A percentile compares a stretch with the other conserved stretches of the same genome.
phyloP scores from a whole-genome alignment of 37 sponge, comb jelly and placozoan genomes.

The Cliona cf. orientalis region DNA sequence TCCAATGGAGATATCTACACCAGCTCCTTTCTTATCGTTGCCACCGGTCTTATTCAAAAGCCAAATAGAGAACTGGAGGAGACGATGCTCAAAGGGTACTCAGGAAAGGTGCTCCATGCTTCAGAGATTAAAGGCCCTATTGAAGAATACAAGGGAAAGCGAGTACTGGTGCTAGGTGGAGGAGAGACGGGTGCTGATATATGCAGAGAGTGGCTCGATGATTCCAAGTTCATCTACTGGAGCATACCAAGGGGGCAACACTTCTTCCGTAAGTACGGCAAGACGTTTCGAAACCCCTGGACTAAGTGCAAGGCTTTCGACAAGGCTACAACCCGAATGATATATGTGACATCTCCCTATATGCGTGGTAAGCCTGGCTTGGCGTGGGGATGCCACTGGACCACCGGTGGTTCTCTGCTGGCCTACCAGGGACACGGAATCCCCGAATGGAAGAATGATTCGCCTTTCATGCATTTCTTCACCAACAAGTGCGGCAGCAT shows the following conservation, averaged over 20 bases:
- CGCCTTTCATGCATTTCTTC: slow-evolving; percentile 59
- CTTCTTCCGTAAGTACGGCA: slow-evolving; percentile 81
- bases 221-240: slow-evolving; percentile 79
- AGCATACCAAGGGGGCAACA: slow-evolving; percentile 88
- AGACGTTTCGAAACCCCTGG: slow-evolving; percentile 72
- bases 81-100: slow-evolving; percentile 43
- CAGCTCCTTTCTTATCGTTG: slow-evolving; percentile 63
- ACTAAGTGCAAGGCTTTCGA: slow-evolving; percentile 73
- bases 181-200: slow-evolving; percentile 94
- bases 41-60: slow-evolving; percentile 52
- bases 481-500: slow-evolving; percentile 82
- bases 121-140: slow-evolving; percentile 59
- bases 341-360: slow-evolving; percentile 72
- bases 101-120: slow-evolving; percentile 74
- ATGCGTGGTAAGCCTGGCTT: slow-evolving; percentile 75
- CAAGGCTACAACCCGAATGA: slow-evolving; percentile 73
- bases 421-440: slow-evolving; percentile 91
- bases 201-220: slow-evolving; percentile 75
- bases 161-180: slow-evolving; percentile 86
- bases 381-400: slow-evolving; percentile 89
- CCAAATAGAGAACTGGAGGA: slow-evolving; percentile 56
- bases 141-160: slow-evolving; percentile 49
- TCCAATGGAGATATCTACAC: slow-evolving; percentile 39
- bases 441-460: slow-evolving; percentile 78
- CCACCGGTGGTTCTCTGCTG: slow-evolving; percentile 77